Evolutionary conservation across 2,797 vertebrate genomes (phyloP), one percentile per base, ranked within the genome.

Genomic region (Coregonus suidteri): DNA sequence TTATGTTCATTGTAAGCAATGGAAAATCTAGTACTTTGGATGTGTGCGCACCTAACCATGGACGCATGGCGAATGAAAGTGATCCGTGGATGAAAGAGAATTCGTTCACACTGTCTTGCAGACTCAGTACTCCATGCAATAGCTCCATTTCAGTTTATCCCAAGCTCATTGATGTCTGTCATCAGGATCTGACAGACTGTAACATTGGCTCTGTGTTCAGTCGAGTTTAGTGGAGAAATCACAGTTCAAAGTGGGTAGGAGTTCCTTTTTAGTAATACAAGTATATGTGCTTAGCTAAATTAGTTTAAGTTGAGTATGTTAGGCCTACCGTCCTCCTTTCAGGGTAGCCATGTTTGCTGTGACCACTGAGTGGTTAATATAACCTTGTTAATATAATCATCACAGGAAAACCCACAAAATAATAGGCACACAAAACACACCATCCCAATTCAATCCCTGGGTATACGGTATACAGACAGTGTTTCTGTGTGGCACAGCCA

Each of bases 1-100:
- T 79, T 80, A 73, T 78, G 34, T 59, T 76, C 77, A 73, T 71
- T 81, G 64, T 83, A 75, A 81, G 30, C 30, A 71, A 82, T 78
- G 71, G 2, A 71, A 70, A 76, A 62, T 31, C 35, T 0, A 30
- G 20, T 25, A 35, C 3, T 52, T 69, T 5, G 13, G 35, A 15
- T 11, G 31, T 34, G 47, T 66, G 81, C 73, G 80, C 15, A 47
- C 41, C 77, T 80, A 7, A 71, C 70, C 59, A 69, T 30, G 30
- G 30, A 0, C 0, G 52, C 66, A 34, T 20, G 35, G 15, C 15
- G 5, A 14, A 54, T 37, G 18, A 35, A 30, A 53, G 16, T 4
- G 31, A 14, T 73, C 51, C 30, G 16, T 56, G 13, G 18, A 31
- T 6, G 35, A 68, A 68, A 68, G 30, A 37, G 31, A 34, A 68